Evolutionary conservation across 2,888 invertebrate genomes (phyloP).

Genomic region (Platycnemis pennipes): DNA sequence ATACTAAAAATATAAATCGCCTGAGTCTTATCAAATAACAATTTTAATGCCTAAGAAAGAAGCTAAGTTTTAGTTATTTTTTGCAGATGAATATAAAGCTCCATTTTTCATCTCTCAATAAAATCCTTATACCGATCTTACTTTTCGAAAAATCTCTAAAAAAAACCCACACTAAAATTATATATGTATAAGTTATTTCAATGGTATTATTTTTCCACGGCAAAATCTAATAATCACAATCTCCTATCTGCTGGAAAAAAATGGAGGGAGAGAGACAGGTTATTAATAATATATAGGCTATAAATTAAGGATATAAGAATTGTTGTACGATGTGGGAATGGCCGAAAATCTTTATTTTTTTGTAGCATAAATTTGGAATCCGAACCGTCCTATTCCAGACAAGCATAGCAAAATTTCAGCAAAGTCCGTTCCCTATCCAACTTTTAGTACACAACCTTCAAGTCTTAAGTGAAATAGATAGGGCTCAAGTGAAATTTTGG

Average conservation of each 20-base stretch:
- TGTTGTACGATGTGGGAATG: background rate
- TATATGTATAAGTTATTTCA: no score
- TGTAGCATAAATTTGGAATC: background rate
- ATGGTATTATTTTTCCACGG: no score
- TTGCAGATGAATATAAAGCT: no score
- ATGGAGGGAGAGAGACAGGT: background rate
- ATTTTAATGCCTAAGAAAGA: no score
- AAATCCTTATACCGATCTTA: no score
- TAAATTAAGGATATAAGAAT: background rate
- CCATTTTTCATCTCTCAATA: no score
- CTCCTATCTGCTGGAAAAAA: background rate
- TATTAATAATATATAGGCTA: background rate
- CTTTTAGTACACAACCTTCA: background rate
- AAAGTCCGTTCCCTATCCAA: background rate
- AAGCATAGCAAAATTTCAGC: background rate
- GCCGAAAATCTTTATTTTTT: background rate
- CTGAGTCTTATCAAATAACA: no score
- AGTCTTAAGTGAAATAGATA: background rate
- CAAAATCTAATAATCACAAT: no score
- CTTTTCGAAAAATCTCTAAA: no score
- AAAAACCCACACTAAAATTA: no score
- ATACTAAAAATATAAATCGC: no score
- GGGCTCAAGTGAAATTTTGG: constrained; percentile 3
- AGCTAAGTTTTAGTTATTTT: no score
- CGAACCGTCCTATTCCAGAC: background rate